These are phyloP conservation scores for Apodemus sylvaticus DNA, from an alignment of 2,113 vertebrate species.

Conservation along the genomic window DNA sequence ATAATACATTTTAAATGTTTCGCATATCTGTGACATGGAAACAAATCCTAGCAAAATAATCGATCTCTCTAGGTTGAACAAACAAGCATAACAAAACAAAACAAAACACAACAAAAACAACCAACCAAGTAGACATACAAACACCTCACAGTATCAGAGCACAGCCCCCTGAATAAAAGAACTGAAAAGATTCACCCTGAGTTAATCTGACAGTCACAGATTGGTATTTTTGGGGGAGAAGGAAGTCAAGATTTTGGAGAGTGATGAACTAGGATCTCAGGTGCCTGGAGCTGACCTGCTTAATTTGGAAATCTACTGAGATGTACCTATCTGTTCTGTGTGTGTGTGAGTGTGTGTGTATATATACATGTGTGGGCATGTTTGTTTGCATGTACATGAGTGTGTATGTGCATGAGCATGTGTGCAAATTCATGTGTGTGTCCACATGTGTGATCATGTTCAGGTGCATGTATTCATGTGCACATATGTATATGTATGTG, in stretches of 20 bases:
- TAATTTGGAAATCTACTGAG: no score
- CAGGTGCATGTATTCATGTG: neutral
- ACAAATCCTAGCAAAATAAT: neutral
- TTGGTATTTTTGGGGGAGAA: no score
- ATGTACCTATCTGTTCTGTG: neutral
- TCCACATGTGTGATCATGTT: neutral
- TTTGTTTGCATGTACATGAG: neutral
- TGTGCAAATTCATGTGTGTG: no score
- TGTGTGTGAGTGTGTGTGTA: neutral
- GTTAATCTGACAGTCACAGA: neutral
- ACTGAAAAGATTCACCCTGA: no score
- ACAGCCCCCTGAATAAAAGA: accelerated
- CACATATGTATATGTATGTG: neutral
- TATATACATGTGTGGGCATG: no score
- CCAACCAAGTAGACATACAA: neutral
- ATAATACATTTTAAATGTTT: neutral
- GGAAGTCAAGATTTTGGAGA: neutral
- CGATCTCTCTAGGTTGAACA: neutral
- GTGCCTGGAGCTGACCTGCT: neutral
- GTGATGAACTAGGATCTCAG: neutral
- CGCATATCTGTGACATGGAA: accelerated
- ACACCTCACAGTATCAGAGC: neutral
- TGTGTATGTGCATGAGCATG: neutral
- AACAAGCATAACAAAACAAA: neutral
- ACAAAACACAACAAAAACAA: neutral